phyloP scores from a whole-genome alignment of 2,888 invertebrate genomes.

The Yponomeuta sedellus region DNA sequence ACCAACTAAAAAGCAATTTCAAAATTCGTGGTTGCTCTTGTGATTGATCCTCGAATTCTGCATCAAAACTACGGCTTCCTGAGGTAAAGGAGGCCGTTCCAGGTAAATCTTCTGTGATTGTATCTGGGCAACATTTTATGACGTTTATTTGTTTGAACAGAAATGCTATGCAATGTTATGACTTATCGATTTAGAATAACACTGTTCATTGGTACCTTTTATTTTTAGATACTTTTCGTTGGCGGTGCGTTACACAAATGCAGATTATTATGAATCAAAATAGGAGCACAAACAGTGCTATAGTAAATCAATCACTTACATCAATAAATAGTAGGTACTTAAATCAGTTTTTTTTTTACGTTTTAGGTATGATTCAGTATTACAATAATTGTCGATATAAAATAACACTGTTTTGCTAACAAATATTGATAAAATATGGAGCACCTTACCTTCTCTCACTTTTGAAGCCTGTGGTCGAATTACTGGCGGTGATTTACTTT shows the following conservation, averaged over 20 bases:
- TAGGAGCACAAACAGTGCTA: constrained; percentile 45
- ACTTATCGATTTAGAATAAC: background rate
- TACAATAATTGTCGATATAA: constrained; percentile 22
- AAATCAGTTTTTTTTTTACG: background rate
- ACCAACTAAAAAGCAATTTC: background rate
- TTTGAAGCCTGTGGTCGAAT: constrained; percentile 45
- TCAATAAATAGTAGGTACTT: background rate
- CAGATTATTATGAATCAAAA: constrained; percentile 30
- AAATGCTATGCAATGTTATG: background rate
- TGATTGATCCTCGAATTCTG: background rate
- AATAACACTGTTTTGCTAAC: constrained; percentile 46
- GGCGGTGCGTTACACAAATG: constrained; percentile 43
- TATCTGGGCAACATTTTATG: background rate
- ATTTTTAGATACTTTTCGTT: constrained; percentile 18
- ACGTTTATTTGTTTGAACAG: background rate
- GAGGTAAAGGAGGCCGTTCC: background rate
- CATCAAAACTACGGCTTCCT: background rate
- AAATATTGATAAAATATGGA: background rate
- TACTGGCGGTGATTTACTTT: constrained; percentile 26
- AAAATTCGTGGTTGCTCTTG: background rate
- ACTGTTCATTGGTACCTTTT: background rate
- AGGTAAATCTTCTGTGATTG: background rate
- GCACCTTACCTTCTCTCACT: constrained; percentile 44
- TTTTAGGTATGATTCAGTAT: background rate
- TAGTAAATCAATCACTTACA: background rate